A percentile compares a stretch with the other conserved stretches of the same genome.
Conservation (phyloP, 2,797 vertebrate species). For the Propithecus deckenii region DNA sequence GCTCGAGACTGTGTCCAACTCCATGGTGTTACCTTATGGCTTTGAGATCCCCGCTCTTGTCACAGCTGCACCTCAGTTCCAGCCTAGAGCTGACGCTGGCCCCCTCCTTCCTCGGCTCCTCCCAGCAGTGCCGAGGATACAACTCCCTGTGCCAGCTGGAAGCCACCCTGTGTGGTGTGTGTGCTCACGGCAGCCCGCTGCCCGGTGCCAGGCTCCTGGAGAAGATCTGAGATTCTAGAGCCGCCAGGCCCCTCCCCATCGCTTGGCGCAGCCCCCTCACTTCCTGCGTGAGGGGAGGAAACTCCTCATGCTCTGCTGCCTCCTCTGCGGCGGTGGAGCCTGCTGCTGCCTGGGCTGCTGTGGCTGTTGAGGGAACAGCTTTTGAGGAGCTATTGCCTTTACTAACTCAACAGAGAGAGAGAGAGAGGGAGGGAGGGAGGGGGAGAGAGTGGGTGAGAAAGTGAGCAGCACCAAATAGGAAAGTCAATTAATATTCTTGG, state of each 20-base stretch:
- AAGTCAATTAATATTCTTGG: constrained; percentile 79
- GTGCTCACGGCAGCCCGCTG: constrained; percentile 39
- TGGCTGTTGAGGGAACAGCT: neutral
- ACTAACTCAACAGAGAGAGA: fast-evolving
- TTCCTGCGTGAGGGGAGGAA: neutral
- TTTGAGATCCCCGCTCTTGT: constrained; percentile 9
- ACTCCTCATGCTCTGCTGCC: neutral
- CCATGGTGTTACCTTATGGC: constrained; percentile 60
- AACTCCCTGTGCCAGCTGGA: constrained; percentile 50
- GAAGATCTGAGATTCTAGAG: constrained; percentile 45
- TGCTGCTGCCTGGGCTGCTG: neutral
- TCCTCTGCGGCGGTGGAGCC: neutral
- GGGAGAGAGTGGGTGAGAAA: neutral
- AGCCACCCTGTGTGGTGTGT: constrained; percentile 21
- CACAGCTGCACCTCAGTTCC: neutral
- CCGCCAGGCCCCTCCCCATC: neutral
- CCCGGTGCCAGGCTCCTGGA: constrained; percentile 53
- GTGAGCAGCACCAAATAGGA: neutral
- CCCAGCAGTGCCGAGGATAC: neutral
- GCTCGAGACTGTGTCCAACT: constrained; percentile 51
- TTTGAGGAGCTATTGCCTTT: neutral
- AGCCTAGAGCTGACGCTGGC: constrained; percentile 35
- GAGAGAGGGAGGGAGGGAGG: neutral
- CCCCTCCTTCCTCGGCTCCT: neutral
- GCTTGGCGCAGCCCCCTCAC: neutral